phyloP scores from a whole-genome alignment of 2,888 invertebrate genomes.

The Ochlodes sylvanus region DNA sequence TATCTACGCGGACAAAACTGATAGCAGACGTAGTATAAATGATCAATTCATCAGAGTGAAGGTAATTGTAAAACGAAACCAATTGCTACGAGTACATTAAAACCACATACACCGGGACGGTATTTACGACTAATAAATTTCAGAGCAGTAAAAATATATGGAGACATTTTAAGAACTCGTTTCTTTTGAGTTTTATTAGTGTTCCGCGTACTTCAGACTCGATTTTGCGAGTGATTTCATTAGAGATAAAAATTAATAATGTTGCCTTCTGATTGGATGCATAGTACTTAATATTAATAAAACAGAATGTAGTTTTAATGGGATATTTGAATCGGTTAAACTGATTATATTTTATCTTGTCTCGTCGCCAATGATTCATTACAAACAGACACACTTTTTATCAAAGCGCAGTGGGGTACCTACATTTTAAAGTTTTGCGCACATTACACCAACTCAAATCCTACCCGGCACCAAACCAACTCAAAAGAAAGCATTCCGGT shows the following conservation, averaged over 20 bases:
- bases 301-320: conserved; percentile 1
- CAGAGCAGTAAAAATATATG: conserved; percentile 67
- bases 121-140: conserved; percentile 77
- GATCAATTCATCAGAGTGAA: conserved; percentile 51
- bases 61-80: conserved; percentile 63
- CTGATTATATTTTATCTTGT: conserved; percentile 5
- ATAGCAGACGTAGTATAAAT: background rate
- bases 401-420: too few species aligned
- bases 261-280: conserved; percentile 30
- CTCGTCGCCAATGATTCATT: conserved; percentile 7
- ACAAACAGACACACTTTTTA: background rate
- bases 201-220: conserved; percentile 57
- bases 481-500: too few species aligned
- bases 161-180: conserved; percentile 66
- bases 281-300: conserved; percentile 25
- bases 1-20: background rate
- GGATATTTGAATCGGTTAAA: background rate
- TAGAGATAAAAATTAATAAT: conserved; percentile 62
- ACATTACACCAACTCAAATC: too few species aligned
- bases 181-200: conserved; percentile 65
- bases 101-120: conserved; percentile 62
- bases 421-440: too few species aligned
- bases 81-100: conserved; percentile 68
- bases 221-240: conserved; percentile 65
- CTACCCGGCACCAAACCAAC: too few species aligned